phyloP scores from a whole-genome alignment of 2,797 vertebrate species.

The Todus mexicanus region DNA sequence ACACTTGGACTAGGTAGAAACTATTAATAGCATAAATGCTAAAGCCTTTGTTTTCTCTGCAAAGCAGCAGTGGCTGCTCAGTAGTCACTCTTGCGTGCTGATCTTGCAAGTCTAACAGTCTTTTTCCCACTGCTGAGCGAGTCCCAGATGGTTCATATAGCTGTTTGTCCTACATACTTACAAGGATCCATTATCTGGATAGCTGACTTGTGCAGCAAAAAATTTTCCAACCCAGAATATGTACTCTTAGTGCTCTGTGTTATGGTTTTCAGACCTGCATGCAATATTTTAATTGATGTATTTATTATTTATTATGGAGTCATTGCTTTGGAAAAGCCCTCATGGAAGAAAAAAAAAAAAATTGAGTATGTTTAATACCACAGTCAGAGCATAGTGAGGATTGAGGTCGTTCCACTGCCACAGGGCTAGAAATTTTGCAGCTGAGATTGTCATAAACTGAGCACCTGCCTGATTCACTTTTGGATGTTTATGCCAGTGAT shows the following conservation, averaged over 20 bases:
- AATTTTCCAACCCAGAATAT: not conserved
- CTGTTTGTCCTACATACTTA: constrained; percentile 50
- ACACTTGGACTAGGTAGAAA: not conserved
- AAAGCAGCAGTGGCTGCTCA: constrained; percentile 11
- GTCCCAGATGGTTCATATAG: constrained; percentile 42
- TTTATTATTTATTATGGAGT: not conserved
- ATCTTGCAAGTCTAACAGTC: constrained; percentile 3
- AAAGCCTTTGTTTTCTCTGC: not conserved
- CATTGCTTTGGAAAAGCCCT: not conserved
- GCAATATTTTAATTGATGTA: not conserved
- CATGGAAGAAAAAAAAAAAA: not conserved
- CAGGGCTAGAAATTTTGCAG: constrained; percentile 7
- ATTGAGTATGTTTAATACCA: not conserved
- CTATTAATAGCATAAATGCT: not conserved
- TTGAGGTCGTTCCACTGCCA: not conserved
- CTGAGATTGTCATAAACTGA: not conserved
- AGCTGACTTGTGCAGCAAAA: constrained; percentile 12
- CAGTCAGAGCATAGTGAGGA: not conserved
- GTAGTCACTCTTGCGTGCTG: not conserved
- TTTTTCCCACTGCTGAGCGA: constrained; percentile 24
- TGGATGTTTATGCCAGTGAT: not conserved
- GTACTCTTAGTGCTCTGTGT: not conserved
- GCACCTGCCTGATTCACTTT: not conserved
- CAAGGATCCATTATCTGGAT: constrained; percentile 14
- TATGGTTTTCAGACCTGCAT: not conserved